A percentile compares a stretch with the other conserved stretches of the same genome.
phyloP scores from a whole-genome alignment of 2,888 invertebrate species.

The Aquatica leii region DNA sequence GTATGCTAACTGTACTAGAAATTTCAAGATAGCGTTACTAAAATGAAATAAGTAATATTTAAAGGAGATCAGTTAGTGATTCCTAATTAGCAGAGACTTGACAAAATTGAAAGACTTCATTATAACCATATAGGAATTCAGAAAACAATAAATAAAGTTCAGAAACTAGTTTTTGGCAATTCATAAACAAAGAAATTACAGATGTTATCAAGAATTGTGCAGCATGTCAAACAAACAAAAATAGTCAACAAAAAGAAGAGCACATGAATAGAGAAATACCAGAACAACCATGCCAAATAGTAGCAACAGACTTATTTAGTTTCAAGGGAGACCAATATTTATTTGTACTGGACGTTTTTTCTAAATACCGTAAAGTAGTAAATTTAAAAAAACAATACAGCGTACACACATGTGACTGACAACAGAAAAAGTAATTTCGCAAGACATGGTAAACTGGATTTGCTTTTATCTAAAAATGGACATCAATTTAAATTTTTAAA shows the following conservation, averaged over 20 bases:
- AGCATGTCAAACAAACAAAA: too few species aligned
- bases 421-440: background rate
- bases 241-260: too few species aligned
- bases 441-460: slow-evolving; percentile 2
- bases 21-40: background rate
- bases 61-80: background rate
- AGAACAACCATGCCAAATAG: background rate
- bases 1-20: slow-evolving; percentile 17
- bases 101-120: background rate
- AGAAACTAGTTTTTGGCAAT: background rate
- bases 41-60: background rate
- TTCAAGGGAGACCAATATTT: background rate
- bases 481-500: background rate
- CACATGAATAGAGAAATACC: too few species aligned
- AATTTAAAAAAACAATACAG: background rate
- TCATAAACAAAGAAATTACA: background rate
- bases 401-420: background rate
- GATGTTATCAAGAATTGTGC: too few species aligned
- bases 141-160: background rate
- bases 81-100: background rate
- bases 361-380: slow-evolving; percentile 2
- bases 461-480: background rate
- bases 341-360: background rate
- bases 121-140: too few species aligned
- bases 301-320: background rate